These are phyloP conservation scores for Centropus bengalensis DNA, from an alignment of 2,113 vertebrate species.

Conservation along the genomic window DNA sequence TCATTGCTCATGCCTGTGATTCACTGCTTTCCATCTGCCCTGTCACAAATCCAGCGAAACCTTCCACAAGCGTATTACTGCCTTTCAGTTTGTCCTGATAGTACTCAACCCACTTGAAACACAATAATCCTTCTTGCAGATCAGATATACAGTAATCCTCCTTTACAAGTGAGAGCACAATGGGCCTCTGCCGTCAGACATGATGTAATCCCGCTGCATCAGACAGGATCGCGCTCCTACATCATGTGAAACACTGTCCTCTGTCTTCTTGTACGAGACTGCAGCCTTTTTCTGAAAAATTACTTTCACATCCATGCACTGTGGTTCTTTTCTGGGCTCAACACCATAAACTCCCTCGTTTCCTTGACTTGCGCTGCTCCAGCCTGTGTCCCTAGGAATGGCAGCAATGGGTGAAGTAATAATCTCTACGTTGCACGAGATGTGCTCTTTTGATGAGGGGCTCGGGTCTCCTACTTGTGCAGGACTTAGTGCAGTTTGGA, in stretches of 20 bases:
- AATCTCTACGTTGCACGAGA: rapidly evolving
- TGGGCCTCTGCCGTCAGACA: constrained; percentile 48
- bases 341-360: not conserved
- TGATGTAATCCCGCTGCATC: constrained; percentile 59
- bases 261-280: not conserved
- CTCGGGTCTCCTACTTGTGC: not conserved
- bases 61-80: not conserved
- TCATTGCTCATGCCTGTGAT: not conserved
- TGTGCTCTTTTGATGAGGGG: not conserved
- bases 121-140: constrained; percentile 60
- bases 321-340: not conserved
- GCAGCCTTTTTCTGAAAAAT: not conserved
- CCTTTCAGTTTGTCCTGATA: not conserved
- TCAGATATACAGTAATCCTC: constrained; percentile 66
- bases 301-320: not conserved
- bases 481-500: not conserved
- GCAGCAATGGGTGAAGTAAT: not conserved
- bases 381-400: rapidly evolving
- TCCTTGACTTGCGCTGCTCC: not conserved
- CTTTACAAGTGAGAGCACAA: constrained; percentile 53
- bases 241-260: not conserved
- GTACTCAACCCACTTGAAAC: not conserved
- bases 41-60: not conserved
- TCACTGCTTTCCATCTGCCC: not conserved
- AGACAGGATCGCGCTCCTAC: not conserved